Conservation (phyloP, 1,140 invertebrate genomes). For the Homarus americanus region DNA sequence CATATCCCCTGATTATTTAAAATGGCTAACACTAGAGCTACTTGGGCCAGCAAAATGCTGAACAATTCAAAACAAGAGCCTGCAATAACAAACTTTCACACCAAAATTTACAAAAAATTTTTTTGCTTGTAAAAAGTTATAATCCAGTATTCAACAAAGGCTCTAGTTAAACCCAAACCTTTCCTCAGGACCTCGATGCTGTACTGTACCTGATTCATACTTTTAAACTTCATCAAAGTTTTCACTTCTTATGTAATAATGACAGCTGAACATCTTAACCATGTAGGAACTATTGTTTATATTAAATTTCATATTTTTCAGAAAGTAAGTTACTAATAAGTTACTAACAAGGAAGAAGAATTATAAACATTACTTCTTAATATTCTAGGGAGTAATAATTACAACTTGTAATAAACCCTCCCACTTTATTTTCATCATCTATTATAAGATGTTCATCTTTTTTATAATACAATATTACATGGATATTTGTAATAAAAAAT, state of each 20-base stretch:
- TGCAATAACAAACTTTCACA: no score
- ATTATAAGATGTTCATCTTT: neutral
- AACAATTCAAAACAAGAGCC: no score
- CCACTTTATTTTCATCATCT: neutral
- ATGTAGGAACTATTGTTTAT: neutral
- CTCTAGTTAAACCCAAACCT: no score
- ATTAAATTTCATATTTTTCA: neutral
- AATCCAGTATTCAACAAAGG: no score
- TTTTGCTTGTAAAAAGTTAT: no score
- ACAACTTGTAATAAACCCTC: constrained; percentile 4
- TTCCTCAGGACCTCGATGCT: no score
- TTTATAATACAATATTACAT: neutral
- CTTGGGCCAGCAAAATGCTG: no score
- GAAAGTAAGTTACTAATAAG: neutral
- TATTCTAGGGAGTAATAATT: neutral
- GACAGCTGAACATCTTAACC: neutral
- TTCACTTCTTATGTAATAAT: neutral
- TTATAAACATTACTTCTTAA: neutral
- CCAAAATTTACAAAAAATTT: no score
- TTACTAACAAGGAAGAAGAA: neutral
- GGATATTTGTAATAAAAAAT: neutral
- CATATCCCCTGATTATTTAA: no score
- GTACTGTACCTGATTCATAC: no score
- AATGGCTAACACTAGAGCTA: no score
- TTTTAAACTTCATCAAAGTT: no score